Conservation (phyloP, 2,113 vertebrate species). For the Corvus cornix region DNA sequence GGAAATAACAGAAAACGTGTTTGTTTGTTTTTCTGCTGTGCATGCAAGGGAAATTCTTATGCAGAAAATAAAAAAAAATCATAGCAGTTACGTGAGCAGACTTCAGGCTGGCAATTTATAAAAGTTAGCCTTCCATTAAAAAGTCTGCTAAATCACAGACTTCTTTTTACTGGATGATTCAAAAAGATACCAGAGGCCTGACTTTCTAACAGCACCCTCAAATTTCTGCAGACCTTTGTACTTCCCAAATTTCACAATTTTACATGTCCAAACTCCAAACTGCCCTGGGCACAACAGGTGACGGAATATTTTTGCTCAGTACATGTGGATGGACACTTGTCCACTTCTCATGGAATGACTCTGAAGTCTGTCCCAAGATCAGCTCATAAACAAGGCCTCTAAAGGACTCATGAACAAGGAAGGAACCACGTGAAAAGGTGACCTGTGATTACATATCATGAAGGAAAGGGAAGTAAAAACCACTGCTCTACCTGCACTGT, state of each 20-base stretch:
- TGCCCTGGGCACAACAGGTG: background rate
- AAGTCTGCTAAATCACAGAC: background rate
- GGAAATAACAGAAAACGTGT: background rate
- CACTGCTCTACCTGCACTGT: background rate
- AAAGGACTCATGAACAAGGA: background rate
- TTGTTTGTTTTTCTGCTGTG: constrained; percentile 21
- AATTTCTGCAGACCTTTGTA: background rate
- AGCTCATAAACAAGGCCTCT: background rate
- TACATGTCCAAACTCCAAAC: accelerated
- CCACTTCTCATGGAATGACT: background rate
- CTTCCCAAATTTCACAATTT: background rate
- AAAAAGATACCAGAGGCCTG: background rate
- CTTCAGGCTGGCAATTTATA: background rate
- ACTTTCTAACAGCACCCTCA: background rate
- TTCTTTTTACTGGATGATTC: background rate
- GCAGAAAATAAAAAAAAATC: background rate
- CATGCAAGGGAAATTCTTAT: background rate
- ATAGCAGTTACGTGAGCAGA: background rate
- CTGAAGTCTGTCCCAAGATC: background rate
- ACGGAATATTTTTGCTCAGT: background rate
- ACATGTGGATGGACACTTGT: background rate
- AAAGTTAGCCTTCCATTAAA: background rate
- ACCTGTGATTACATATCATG: background rate
- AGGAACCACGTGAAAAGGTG: background rate
- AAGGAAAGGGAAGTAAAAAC: background rate